Evolutionary conservation across 2,888 invertebrate genomes (phyloP), one percentile per base, ranked within the genome.

Genomic region (Caenorhabditis uteleia): DNA sequence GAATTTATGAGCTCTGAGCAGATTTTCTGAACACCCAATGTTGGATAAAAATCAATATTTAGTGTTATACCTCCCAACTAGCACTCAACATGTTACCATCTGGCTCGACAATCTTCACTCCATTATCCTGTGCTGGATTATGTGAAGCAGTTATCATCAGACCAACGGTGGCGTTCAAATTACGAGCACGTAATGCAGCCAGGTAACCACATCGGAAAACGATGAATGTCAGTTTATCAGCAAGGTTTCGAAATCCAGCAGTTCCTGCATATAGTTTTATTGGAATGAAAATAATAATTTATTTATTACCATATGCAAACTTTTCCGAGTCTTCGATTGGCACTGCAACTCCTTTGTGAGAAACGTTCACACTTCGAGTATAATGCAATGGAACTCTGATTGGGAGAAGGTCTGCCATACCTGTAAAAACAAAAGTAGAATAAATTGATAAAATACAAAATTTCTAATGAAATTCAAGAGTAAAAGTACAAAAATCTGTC

Each of bases 81-180:
- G 89, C 86, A 71, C 93, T 92, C 78, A 99, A 84, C 98, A 99
- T 98, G 85, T 95, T 95, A 0, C 98, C 98, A 71, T 88, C 88
- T 1, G 95, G 94, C 85, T 98, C 97, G 40, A 98, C 89, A 43
- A 99, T 86, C 85, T 99, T 99, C 2, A 82, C 72, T 3, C 82
- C 82, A 53, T 82, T 82, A 68, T 82, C 82, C 2, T 31, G 31
- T 84, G 91, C 93, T 39, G 95, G 90, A 85, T 99, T 99, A 84
- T 99, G 98, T 0, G 97, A 97, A 0, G 98, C 98, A 0, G 98
- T 99, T 62, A 99, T 92, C 95, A 99, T 95, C n/a, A 95, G 88
- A 38, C 98, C 98, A 80, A 95, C 90, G 7, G 77, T 45, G 55
- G 68, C 64, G 40, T 71, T 61, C 59, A 31, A 90, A 88, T 79